Base-by-base conservation (phyloP, 2,113 vertebrate species). In the Gadus chalcogrammus region DNA sequence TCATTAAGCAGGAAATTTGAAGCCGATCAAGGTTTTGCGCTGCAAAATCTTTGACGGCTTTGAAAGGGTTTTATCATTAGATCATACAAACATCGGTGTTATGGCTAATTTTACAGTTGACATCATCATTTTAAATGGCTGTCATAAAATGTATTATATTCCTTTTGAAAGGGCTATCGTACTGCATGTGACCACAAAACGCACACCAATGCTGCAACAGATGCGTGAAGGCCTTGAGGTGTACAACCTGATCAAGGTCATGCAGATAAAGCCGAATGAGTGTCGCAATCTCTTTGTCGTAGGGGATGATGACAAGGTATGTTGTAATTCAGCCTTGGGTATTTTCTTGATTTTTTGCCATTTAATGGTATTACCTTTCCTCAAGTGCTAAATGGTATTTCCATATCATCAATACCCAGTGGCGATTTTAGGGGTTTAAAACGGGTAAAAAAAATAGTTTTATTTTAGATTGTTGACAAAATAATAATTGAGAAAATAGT, bases 131-230 rank as follows among this genome's bases (percentile, higher is more conserved):
- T 53, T 8, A 53, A 53, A 53, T 53, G 52, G 52, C 52, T 53
- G 8, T 53, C 52, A 53, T 53, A 1, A 53, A 53, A 28, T 59
- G 27, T n/a, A 22, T 59, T 28, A 48, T 70, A 53, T 71, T 38
- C 24, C 59, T 64, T 35, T 64, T 15, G n/a, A 15, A 22, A 71
- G 69, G 60, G 69, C 68, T n/a, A 62, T 70, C 3, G 15, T 20
- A 12, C 48, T 71, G n/a, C 61, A 64, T 64, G 61, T 55, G 16
- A 71, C 42, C 3, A 71, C 24, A 22, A 53, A 65, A 65, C 24
- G 38, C n/a, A 65, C n/a, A 31, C 61, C 62, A 15, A 71, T 71
- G 62, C 70, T 72, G 52, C 27, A 58, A 59, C 61, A 72, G 18
- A 22, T 72, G 56, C 24, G 22, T 58, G 55, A 68, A 55, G 55